Conservation (phyloP, 2,797 vertebrate genomes). For the Bucorvus abyssinicus region DNA sequence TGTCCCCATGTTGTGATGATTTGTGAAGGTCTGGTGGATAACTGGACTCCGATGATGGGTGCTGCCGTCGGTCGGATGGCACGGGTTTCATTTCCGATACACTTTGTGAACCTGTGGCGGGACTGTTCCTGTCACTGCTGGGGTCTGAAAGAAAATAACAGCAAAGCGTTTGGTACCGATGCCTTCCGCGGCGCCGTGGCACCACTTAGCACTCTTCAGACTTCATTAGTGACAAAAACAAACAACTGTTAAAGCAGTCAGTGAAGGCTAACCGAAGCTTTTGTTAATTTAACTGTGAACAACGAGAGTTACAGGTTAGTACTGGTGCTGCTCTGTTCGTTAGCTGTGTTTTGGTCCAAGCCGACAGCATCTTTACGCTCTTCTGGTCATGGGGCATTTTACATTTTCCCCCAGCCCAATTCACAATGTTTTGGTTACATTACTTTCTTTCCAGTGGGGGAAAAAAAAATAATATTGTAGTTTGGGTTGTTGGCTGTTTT, state of each 20-base stretch:
- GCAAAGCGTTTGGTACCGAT: constrained; percentile 70
- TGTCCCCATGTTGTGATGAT: constrained; percentile 90
- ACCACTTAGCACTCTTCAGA: constrained; percentile 64
- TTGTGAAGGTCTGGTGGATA: constrained; percentile 88
- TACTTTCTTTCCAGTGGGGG: neutral
- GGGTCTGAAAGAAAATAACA: constrained; percentile 88
- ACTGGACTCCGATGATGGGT: constrained; percentile 86
- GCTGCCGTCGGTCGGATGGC: constrained; percentile 82
- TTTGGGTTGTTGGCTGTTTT: neutral
- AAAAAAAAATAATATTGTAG: neutral
- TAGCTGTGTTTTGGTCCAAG: constrained; percentile 44
- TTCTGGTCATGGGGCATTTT: constrained; percentile 24
- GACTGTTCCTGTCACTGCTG: constrained; percentile 84
- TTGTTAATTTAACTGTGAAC: constrained; percentile 67
- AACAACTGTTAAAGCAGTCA: constrained; percentile 75
- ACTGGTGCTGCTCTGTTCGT: constrained; percentile 36
- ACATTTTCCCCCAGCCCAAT: constrained; percentile 33
- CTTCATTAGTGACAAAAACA: constrained; percentile 78
- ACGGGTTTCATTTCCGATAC: constrained; percentile 90
- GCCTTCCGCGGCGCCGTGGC: constrained; percentile 5
- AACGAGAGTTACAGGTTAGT: constrained; percentile 62
- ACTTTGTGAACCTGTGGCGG: constrained; percentile 91
- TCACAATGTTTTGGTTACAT: neutral
- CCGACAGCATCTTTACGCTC: constrained; percentile 30
- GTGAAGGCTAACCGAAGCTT: constrained; percentile 68